These are phyloP conservation scores for Propithecus deckenii DNA, from an alignment of 2,797 vertebrate genomes.

Conservation along the genomic window DNA sequence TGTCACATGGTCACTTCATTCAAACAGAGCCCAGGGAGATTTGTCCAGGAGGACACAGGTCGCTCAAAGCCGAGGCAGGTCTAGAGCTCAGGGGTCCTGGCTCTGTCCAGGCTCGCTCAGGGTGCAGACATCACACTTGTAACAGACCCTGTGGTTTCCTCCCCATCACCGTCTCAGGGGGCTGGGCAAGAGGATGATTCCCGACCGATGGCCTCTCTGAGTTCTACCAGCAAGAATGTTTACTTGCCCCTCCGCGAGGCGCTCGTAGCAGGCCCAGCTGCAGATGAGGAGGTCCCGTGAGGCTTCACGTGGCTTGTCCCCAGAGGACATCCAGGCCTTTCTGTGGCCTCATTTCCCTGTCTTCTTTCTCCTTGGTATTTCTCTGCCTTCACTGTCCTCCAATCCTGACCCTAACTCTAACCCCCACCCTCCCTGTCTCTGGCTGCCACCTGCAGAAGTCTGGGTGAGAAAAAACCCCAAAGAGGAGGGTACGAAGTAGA, in stretches of 20 bases:
- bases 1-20: background rate
- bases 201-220: background rate
- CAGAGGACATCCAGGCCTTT: background rate
- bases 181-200: background rate
- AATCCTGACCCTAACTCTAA: background rate
- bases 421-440: background rate
- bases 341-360: background rate
- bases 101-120: background rate
- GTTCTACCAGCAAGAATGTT: background rate
- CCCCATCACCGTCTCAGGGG: background rate
- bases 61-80: background rate
- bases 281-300: background rate
- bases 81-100: background rate
- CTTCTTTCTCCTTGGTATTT: background rate
- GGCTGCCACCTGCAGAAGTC: background rate
- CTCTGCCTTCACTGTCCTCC: background rate
- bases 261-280: background rate
- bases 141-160: too few species aligned
- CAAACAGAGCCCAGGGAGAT: background rate
- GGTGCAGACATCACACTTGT: background rate
- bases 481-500: background rate
- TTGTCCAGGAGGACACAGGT: background rate
- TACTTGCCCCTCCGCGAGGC: rapidly evolving
- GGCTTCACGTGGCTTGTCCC: background rate
- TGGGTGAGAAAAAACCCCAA: background rate